Base-by-base conservation (phyloP, 2,113 vertebrate genomes). In the Pachyramphus minor region DNA sequence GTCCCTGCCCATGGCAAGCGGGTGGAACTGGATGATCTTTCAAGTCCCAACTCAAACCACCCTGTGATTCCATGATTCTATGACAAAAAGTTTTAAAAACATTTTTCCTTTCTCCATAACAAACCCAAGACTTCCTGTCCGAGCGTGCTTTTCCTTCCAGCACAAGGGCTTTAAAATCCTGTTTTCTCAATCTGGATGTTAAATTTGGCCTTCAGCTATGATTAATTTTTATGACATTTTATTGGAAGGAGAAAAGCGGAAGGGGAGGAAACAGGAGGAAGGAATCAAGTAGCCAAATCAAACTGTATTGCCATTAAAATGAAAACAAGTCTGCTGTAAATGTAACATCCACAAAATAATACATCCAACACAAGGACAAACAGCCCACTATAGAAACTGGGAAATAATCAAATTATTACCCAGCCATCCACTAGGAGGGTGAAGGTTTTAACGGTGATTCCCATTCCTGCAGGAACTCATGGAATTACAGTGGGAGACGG, bases 181-280 rank as follows among this genome's bases (percentile, higher is more conserved):
- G 7, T 94, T 88, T 68, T 76, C 83, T 95, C 89, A 83, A 56
- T 35, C 90, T 90, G 76, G 87, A 95, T 84, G 79, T 52, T 90
- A 74, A 90, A 86, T 67, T 9, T 67, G 72, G 83, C 89, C 68
- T 72, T 88, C 11, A 31, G 83, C 58, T 28, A 60, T 6, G 68
- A 96, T 89, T 88, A 86, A 75, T 89, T 92, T 82, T 92, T 75
- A 84, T 86, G 86, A 93, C 27, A 2, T 89, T 67, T 95, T 77
- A 89, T 41, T 95, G 92, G 88, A 90, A 88, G 67, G 66, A 58
- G 37, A n/a, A 68, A 63, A 84, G 52, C 11, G 1, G 85, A 93
- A 96, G 62, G 58, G 87, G 89, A 95, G 71, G 87, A 87, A 93
- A 53, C 62, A 68, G 84, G 62, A 93, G 87, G 87, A 89, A 66